Evolutionary conservation across 2,888 invertebrate species (phyloP), one percentile per base, ranked within the genome.

Genomic region (Hypolimnas misippus): DNA sequence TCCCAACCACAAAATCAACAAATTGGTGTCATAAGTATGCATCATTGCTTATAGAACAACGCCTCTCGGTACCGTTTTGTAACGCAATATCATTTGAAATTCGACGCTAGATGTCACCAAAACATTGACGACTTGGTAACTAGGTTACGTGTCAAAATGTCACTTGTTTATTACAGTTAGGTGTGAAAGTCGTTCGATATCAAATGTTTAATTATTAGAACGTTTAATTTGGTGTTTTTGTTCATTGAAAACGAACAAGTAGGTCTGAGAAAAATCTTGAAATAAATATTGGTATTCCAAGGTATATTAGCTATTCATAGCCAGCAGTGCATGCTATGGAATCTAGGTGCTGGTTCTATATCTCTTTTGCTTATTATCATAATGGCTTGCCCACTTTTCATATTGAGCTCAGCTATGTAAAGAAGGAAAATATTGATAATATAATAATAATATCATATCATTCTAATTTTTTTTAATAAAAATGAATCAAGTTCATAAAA

Each of bases 1-100:
- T 74, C 73, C 63, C 73, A 68, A 84, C 84, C 83, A 76, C 84
- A 81, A 75, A 76, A 74, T 73, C 67, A 74, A 80, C 76, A 77
- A 71, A 62, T 67, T 68, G 74, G 77, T 79, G 80, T 82, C 79
- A 77, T 62, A 66, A 64, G 62, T 64, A 66, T 67, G 58, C 65
- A 54, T 62, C 71, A 71, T 73, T 74, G 72, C 70, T 68, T 75
- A 76, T 68, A 70, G 65, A 67, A 72, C 74, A 70, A 79, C 79
- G 73, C 81, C 78, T 80, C 67, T 67, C 52, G 57, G 63, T 68
- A 69, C 66, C 69, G 65, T 69, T 69, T 52, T 59, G 79, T 74
- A 77, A 79, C 69, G 66, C 61, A 70, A 79, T 71, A 74, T 69
- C 50, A 44, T 62, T 70, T 68, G 76, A 70, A 76, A 78, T 67